Base-by-base conservation (phyloP, 2,888 invertebrate genomes). In the Calameuta pallipes region DNA sequence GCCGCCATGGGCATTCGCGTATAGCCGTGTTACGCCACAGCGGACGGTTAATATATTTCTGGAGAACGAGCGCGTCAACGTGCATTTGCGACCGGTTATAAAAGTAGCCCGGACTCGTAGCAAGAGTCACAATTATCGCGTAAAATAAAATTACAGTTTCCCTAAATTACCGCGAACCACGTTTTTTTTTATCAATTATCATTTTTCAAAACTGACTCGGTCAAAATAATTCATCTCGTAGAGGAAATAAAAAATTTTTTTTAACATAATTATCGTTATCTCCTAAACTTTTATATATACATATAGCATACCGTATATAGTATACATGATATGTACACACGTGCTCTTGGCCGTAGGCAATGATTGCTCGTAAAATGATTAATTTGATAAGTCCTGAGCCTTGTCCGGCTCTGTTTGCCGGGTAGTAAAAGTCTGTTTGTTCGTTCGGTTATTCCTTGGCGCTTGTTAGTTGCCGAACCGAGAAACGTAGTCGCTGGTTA, bases 301-400 rank as follows among this genome's bases (percentile, higher is more conserved):
- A 56, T 56, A 41, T 4, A 36, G 4, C 36, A 36, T 12, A 36
- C 36, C 36, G 36, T 11, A 36, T 13, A 37, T 13, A 13, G 37
- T 4, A 37, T 37, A 37, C 37, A 23, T 23, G 23, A 23, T 56
- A 23, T 41, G 23, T 23, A 56, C 23, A 56, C 2, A 41, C 23
- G 23, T 41, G 56, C 56, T 23, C 56, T 56, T 56, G 23, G 23
- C 9, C 56, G 56, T 23, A 9, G 23, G 23, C 56, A 23, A 56
- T 56, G 56, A 74, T 74, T 34, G 82, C 85, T 87, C 87, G 84
- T 87, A 85, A 87, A 86, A 85, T 85, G 84, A 87, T 87, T 87
- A 87, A 87, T 87, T 85, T 85, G 82, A 84, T 82, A 82, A 84
- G 82, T 84, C 79, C 80, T 76, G 75, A 81, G 81, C 83, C 70